These are phyloP conservation scores for Camelus dromedarius DNA, from an alignment of 2,113 vertebrate species.

Conservation along the genomic window DNA sequence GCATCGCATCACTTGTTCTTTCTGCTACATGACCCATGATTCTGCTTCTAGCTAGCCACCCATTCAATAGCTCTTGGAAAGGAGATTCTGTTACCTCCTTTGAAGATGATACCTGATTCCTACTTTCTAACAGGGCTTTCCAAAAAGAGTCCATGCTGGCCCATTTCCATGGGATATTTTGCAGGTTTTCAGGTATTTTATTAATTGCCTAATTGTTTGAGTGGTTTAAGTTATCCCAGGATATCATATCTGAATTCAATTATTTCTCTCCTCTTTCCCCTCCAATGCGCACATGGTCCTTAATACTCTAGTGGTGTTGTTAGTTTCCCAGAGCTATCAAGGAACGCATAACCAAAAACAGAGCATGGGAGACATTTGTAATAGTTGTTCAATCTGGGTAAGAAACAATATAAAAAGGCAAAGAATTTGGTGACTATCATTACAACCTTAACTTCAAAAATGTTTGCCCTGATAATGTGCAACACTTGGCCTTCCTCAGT, in stretches of 20 bases:
- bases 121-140: conserved; percentile 75
- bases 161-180: conserved; percentile 62
- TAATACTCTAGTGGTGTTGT: background rate
- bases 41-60: background rate
- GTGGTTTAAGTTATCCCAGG: conserved; percentile 12
- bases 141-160: background rate
- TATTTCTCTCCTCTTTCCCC: background rate
- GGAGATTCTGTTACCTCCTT: conserved; percentile 64
- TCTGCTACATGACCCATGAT: conserved; percentile 15
- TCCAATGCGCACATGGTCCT: background rate
- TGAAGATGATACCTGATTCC: conserved; percentile 58
- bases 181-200: conserved; percentile 46
- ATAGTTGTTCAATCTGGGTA: background rate
- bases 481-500: background rate
- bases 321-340: background rate
- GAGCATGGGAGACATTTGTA: background rate
- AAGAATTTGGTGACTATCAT: background rate
- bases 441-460: background rate
- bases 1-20: background rate
- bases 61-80: conserved; percentile 46
- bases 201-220: conserved; percentile 47
- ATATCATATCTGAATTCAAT: conserved; percentile 4
- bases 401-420: background rate
- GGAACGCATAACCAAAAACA: background rate
- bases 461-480: background rate